These are phyloP conservation scores for Acrossocheilus fasciatus DNA, from an alignment of 2,797 vertebrate genomes.

Conservation along the genomic window DNA sequence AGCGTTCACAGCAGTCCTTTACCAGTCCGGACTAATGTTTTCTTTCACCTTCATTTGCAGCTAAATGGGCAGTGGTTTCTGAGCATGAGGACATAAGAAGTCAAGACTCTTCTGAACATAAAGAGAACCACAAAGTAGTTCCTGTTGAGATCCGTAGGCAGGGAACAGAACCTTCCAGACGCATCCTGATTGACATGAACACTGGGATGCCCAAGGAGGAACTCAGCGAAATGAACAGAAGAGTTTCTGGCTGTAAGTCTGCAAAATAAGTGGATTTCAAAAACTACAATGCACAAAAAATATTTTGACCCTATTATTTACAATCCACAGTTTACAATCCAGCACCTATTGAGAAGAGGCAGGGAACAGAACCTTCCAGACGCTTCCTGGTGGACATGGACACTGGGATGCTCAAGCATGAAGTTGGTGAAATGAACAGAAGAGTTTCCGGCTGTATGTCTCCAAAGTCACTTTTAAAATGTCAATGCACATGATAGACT, in stretches of 20 bases:
- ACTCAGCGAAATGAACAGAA: slow-evolving; percentile 66
- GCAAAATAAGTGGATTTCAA: neutral
- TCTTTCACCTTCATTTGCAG: neutral
- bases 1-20: neutral
- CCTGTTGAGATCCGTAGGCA: slow-evolving; percentile 47
- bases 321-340: no score
- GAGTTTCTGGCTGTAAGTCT: slow-evolving; percentile 54
- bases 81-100: neutral
- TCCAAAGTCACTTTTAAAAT: neutral
- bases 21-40: neutral
- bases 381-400: slow-evolving; percentile 68
- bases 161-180: slow-evolving; percentile 69
- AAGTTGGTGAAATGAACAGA: slow-evolving; percentile 66
- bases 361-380: slow-evolving; percentile 69
- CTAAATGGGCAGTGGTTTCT: slow-evolving; percentile 36
- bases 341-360: slow-evolving; percentile 19
- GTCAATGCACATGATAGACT: neutral
- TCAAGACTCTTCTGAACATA: neutral
- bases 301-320: no score
- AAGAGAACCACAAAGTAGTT: neutral
- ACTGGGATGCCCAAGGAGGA: slow-evolving; percentile 64
- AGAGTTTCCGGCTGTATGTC: slow-evolving; percentile 57
- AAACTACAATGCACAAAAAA: no score
- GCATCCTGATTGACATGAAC: slow-evolving; percentile 66
- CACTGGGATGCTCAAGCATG: slow-evolving; percentile 66